A percentile compares a stretch with the other conserved stretches of the same genome.
Evolutionary conservation across 2,113 vertebrate species (phyloP).

Genomic region (Elephantulus edwardii): DNA sequence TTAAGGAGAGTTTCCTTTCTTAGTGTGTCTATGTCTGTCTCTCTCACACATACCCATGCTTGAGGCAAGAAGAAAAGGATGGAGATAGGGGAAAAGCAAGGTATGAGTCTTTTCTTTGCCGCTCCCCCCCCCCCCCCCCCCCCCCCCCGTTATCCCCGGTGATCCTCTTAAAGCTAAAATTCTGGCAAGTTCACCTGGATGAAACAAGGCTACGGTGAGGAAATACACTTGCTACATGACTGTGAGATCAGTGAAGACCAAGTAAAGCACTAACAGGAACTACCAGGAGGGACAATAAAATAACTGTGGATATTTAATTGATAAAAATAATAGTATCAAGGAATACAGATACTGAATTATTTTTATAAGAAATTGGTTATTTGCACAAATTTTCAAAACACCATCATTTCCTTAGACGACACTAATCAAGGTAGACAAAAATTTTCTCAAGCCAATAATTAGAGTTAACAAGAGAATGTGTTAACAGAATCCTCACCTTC

Average conservation of each 20-base stretch:
- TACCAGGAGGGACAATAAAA: background rate
- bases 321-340: conserved; percentile 12
- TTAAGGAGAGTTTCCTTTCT: background rate
- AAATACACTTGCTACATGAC: background rate
- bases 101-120: background rate
- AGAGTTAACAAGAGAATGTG: conserved; percentile 31
- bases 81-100: background rate
- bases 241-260: conserved; percentile 10
- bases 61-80: conserved; percentile 25
- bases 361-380: conserved; percentile 35
- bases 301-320: conserved; percentile 33
- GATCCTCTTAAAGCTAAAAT: conserved; percentile 34
- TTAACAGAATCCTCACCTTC: conserved; percentile 51
- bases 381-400: conserved; percentile 46
- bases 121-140: too few relatives aligned
- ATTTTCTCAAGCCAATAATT: conserved; percentile 49
- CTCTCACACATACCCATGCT: background rate
- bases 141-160: too few relatives aligned
- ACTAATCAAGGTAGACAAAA: conserved; percentile 37
- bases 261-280: background rate
- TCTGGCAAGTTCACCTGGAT: background rate
- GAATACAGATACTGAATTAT: conserved; percentile 7
- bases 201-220: background rate
- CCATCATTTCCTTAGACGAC: conserved; percentile 47
- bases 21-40: too few relatives aligned